These are phyloP conservation scores for Brachyistius frenatus DNA, from an alignment of 2,113 vertebrate genomes.

Conservation along the genomic window DNA sequence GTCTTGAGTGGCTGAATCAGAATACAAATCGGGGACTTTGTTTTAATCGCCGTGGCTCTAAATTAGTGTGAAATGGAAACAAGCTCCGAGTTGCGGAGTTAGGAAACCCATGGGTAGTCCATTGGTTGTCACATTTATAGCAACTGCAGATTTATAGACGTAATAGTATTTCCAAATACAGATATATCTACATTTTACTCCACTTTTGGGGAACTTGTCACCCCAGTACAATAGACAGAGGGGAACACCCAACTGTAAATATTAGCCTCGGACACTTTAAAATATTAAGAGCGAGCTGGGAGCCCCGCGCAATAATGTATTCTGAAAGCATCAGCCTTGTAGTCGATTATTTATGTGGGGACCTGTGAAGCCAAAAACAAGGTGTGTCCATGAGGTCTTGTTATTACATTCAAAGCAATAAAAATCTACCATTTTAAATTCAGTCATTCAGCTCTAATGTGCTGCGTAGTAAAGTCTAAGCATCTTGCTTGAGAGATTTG, in stretches of 20 bases:
- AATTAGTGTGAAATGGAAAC: slow-evolving; percentile 73
- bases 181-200: slow-evolving; percentile 77
- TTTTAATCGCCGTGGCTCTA: slow-evolving; percentile 73
- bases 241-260: slow-evolving; percentile 84
- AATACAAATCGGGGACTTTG: slow-evolving; percentile 57
- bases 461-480: slow-evolving; percentile 59
- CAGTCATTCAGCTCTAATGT: slow-evolving; percentile 76
- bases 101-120: slow-evolving; percentile 58
- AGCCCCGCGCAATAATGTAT: slow-evolving; percentile 72
- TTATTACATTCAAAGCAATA: slow-evolving; percentile 79
- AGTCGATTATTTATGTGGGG: slow-evolving; percentile 83
- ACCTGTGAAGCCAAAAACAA: slow-evolving; percentile 78
- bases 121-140: slow-evolving; percentile 73
- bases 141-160: slow-evolving; percentile 70
- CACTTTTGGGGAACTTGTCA: slow-evolving; percentile 80
- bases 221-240: slow-evolving; percentile 77
- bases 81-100: slow-evolving; percentile 55
- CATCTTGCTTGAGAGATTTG: slow-evolving; percentile 71
- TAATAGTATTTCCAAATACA: slow-evolving; percentile 76
- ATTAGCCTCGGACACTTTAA: slow-evolving; percentile 77
- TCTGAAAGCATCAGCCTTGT: slow-evolving; percentile 80
- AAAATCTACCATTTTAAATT: slow-evolving; percentile 80
- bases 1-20: slow-evolving; percentile 54
- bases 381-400: slow-evolving; percentile 82
- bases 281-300: slow-evolving; percentile 79